These are phyloP conservation scores for Microtus pennsylvanicus DNA, from an alignment of 2,113 vertebrate species.

Conservation along the genomic window DNA sequence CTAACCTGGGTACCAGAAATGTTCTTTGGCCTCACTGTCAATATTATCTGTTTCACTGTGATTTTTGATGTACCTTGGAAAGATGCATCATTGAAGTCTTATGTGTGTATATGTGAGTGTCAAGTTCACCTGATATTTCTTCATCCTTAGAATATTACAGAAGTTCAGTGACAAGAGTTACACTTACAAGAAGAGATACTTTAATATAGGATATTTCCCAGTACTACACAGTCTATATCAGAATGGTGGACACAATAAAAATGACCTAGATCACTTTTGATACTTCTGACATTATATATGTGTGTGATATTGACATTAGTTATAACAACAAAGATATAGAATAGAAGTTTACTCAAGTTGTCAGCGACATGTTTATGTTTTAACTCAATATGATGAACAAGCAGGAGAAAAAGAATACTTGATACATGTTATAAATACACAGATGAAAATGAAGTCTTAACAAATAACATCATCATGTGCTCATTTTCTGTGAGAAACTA, in stretches of 20 bases:
- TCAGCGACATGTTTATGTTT: background rate
- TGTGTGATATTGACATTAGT: background rate
- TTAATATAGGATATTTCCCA: background rate
- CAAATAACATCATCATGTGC: background rate
- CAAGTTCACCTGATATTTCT: background rate
- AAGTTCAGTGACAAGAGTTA: background rate
- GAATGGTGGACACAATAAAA: background rate
- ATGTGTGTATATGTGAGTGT: background rate
- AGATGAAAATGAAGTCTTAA: background rate
- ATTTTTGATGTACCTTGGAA: background rate
- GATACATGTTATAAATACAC: background rate
- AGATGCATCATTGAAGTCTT: background rate
- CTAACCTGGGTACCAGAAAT: background rate
- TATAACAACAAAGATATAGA: background rate
- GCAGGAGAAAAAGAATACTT: background rate
- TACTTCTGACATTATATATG: background rate
- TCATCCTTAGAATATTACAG: background rate
- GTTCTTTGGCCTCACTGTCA: background rate
- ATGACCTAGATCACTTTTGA: background rate
- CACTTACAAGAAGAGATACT: background rate
- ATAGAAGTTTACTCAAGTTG: background rate
- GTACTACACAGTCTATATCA: background rate
- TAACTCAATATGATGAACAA: background rate
- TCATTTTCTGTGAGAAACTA: background rate
- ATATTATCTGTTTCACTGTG: background rate